A percentile compares a stretch with the other conserved stretches of the same genome.
Conservation (phyloP, 2,113 vertebrate species). For the Oncorhynchus mykiss region DNA sequence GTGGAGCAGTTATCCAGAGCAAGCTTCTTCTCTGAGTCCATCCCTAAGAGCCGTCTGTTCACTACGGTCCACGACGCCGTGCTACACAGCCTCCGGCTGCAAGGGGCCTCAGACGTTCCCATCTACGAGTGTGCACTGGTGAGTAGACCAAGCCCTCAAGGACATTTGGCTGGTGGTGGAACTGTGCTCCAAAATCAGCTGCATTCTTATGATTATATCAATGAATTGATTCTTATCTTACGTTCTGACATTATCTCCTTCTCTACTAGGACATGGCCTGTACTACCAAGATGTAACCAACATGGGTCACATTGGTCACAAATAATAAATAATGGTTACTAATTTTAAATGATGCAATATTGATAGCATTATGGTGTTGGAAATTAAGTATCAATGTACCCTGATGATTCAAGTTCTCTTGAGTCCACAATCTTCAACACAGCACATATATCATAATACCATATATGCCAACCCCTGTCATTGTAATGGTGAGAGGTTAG, state of each 20-base stretch:
- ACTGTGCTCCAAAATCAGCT: not conserved
- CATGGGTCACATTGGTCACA: slow-evolving; percentile 51
- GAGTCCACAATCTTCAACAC: no score
- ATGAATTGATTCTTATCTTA: not conserved
- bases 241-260: not conserved
- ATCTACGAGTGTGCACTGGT: slow-evolving; percentile 38
- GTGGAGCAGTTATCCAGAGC: slow-evolving; percentile 82
- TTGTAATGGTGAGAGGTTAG: no score
- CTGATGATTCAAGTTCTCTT: no score
- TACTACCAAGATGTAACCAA: slow-evolving; percentile 66
- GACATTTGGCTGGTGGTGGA: not conserved
- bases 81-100: slow-evolving; percentile 56
- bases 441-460: no score
- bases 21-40: slow-evolving; percentile 79
- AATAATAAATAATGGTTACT: no score
- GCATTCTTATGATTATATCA: not conserved
- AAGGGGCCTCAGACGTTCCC: not conserved
- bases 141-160: slow-evolving; percentile 21
- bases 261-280: slow-evolving; percentile 47
- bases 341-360: no score
- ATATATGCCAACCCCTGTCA: no score
- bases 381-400: no score
- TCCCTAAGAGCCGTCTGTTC: slow-evolving; percentile 84
- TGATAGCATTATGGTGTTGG: no score
- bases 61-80: slow-evolving; percentile 83